Percentiles rank a stretch among this genome's conserved stretches.
phyloP scores from a whole-genome alignment of 2,113 vertebrate genomes.

The Oreochromis tanganicae region DNA sequence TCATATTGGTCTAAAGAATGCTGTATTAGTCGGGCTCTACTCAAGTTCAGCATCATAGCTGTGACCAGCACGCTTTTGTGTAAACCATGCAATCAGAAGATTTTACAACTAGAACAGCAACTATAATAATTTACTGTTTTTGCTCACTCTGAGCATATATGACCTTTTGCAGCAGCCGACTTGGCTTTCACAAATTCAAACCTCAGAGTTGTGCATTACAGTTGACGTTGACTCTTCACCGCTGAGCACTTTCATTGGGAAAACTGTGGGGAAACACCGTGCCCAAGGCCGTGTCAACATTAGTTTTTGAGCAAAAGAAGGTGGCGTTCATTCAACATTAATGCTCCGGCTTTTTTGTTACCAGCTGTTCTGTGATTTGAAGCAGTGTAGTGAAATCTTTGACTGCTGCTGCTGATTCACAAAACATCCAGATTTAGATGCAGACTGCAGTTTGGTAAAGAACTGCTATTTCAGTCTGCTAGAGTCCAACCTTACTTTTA shows the following conservation, averaged over 20 bases:
- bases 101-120: background rate
- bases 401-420: background rate
- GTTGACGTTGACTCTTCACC: background rate
- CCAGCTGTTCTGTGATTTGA: background rate
- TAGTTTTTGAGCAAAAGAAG: background rate
- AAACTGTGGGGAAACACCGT: background rate
- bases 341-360: background rate
- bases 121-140: background rate
- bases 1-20: rapidly evolving
- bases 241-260: background rate
- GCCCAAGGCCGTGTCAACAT: background rate
- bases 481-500: background rate
- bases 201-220: background rate
- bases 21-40: background rate
- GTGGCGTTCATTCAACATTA: background rate
- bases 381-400: background rate
- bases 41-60: background rate
- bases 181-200: background rate
- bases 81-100: background rate
- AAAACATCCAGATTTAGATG: background rate
- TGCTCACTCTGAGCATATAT: background rate
- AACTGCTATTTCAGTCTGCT: background rate
- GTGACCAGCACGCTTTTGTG: background rate
- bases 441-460: background rate
- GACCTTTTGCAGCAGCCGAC: background rate